A percentile compares a stretch with the other conserved stretches of the same genome.
Evolutionary conservation across 2,113 vertebrate genomes (phyloP).

Genomic region (Ia io): DNA sequence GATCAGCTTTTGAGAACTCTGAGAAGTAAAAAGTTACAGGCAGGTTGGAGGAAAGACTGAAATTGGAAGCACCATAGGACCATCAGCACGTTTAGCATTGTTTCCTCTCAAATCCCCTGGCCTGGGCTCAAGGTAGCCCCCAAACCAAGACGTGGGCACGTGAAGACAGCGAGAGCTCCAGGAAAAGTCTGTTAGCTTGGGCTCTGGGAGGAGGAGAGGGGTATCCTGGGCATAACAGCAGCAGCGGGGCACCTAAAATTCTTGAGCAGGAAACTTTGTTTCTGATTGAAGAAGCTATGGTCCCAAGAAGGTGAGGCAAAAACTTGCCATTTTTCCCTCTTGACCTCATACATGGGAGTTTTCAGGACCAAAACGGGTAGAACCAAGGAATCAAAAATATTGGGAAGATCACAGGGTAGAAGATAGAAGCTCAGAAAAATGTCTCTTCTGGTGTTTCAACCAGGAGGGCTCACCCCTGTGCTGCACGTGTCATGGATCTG

Average conservation of each 20-base stretch:
- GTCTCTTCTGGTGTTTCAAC: neutral
- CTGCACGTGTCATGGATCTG: accelerated
- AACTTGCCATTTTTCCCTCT: neutral
- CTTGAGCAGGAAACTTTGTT: neutral
- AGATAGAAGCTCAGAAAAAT: neutral
- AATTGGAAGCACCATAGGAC: neutral
- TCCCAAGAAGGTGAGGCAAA: neutral
- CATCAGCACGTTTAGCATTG: accelerated
- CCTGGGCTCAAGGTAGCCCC: neutral
- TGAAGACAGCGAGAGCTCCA: neutral
- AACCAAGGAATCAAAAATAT: neutral
- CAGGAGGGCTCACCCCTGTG: neutral
- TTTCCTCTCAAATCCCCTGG: neutral
- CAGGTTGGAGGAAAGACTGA: neutral
- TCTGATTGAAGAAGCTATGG: neutral
- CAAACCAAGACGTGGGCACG: neutral
- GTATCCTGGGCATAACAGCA: neutral
- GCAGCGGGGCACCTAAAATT: neutral
- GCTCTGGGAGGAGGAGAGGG: neutral
- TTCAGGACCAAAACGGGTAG: neutral
- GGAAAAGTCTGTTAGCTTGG: neutral
- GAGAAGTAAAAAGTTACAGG: neutral
- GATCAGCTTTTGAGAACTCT: neutral
- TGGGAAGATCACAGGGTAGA: neutral
- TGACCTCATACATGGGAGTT: too few species aligned